Percentiles rank a stretch among this genome's conserved stretches.
Conservation (phyloP, 2,797 vertebrate species). For the Hyperoplus immaculatus region DNA sequence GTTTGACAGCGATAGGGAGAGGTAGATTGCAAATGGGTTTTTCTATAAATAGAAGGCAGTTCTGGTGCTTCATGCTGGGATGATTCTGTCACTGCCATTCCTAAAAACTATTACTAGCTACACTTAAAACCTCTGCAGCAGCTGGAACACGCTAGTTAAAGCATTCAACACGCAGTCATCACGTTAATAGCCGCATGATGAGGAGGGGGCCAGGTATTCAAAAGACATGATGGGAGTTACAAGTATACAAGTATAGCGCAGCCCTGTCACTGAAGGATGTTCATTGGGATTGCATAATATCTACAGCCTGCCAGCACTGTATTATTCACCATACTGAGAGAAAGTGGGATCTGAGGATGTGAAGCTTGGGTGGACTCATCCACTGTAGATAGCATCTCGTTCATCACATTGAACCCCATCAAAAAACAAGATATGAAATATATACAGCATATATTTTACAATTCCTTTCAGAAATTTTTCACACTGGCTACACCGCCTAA, state of each 20-base stretch:
- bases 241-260: not conserved
- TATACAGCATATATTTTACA: not conserved
- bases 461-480: not conserved
- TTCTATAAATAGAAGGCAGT: constrained; percentile 58
- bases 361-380: not conserved
- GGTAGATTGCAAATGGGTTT: constrained; percentile 49
- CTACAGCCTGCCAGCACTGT: not conserved
- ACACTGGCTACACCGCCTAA: not conserved
- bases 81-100: constrained; percentile 2
- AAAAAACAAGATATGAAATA: not conserved
- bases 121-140: not conserved
- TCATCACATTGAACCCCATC: not conserved
- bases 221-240: not conserved
- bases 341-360: not conserved
- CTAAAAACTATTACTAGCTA: constrained; percentile 25
- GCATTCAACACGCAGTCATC: not conserved
- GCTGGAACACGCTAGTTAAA: not conserved
- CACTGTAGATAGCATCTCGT: not conserved
- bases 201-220: constrained; percentile 13
- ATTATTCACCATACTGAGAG: not conserved
- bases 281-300: constrained; percentile 24
- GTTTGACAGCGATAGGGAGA: constrained; percentile 63
- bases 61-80: constrained; percentile 46
- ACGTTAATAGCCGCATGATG: not conserved
- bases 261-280: not conserved